These are phyloP conservation scores for Girardia tigrina DNA, from an alignment of 2,888 invertebrate genomes.

Conservation along the genomic window DNA sequence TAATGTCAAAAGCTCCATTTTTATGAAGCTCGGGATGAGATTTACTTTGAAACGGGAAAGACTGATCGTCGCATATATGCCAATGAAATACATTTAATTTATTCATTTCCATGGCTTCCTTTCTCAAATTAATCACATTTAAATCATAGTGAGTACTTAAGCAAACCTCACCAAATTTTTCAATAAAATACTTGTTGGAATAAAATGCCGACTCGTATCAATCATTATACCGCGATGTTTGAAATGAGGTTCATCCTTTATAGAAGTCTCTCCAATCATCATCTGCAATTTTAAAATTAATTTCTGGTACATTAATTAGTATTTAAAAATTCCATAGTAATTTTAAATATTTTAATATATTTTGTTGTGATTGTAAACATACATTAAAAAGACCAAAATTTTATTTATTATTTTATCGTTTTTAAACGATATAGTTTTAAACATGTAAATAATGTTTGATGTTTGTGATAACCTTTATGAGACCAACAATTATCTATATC, in stretches of 20 bases:
- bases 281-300: too few relatives aligned
- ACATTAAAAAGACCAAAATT: too few relatives aligned
- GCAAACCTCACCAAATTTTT: conserved; percentile 44
- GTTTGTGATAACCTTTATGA: too few relatives aligned
- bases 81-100: conserved; percentile 85
- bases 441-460: too few relatives aligned
- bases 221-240: conserved; percentile 46
- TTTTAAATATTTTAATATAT: too few relatives aligned
- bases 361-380: too few relatives aligned
- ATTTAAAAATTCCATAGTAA: too few relatives aligned
- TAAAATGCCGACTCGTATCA: conserved; percentile 47
- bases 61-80: conserved; percentile 83
- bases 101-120: conserved; percentile 81
- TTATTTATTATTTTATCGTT: too few relatives aligned
- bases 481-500: too few relatives aligned
- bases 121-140: background rate
- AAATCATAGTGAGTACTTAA: background rate
- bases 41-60: conserved; percentile 72
- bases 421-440: too few relatives aligned
- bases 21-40: conserved; percentile 62
- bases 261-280: conserved; percentile 39
- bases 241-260: conserved; percentile 46
- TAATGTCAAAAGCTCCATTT: conserved; percentile 41
- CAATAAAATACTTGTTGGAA: conserved; percentile 42
- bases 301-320: too few relatives aligned